Percentiles rank a stretch among this genome's conserved stretches.
Evolutionary conservation across 1,140 invertebrate genomes (phyloP).

Genomic region (Drosophila carrolli): DNA sequence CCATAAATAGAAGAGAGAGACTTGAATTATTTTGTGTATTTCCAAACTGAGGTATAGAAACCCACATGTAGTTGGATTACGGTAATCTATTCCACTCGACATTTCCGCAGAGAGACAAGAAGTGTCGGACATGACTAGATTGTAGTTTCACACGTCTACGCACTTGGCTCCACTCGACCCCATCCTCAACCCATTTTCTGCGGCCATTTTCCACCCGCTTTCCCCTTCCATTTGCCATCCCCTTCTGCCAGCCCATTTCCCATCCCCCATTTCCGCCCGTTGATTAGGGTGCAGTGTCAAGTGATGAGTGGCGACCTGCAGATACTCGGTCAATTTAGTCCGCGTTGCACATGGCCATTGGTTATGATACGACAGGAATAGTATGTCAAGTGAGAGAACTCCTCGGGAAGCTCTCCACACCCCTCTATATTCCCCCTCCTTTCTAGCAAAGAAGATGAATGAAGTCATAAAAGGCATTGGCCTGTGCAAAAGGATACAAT

Average conservation of each 20-base stretch:
- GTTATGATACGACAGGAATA: slow-evolving; percentile 41
- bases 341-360: slow-evolving; percentile 68
- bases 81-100: slow-evolving; percentile 28
- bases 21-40: slow-evolving; percentile 1
- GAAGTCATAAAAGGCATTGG: slow-evolving; percentile 66
- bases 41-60: too few relatives aligned
- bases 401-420: not conserved
- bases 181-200: not conserved
- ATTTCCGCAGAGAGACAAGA: slow-evolving; percentile 23
- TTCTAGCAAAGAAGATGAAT: slow-evolving; percentile 24
- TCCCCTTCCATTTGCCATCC: too few relatives aligned
- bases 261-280: not conserved
- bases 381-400: slow-evolving; percentile 29
- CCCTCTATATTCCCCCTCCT: not conserved
- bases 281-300: slow-evolving; percentile 49
- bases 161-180: not conserved
- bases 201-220: too few relatives aligned
- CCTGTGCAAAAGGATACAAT: slow-evolving; percentile 67
- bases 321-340: slow-evolving; percentile 41
- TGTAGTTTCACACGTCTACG: slow-evolving; percentile 22
- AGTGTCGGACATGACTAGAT: slow-evolving; percentile 29
- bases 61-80: slow-evolving; percentile 17
- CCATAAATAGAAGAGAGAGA: not conserved
- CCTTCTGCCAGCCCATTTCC: not conserved
- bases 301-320: slow-evolving; percentile 31